Evolutionary conservation across 2,888 invertebrate species (phyloP).

Genomic region (Drosophila stalkeri): DNA sequence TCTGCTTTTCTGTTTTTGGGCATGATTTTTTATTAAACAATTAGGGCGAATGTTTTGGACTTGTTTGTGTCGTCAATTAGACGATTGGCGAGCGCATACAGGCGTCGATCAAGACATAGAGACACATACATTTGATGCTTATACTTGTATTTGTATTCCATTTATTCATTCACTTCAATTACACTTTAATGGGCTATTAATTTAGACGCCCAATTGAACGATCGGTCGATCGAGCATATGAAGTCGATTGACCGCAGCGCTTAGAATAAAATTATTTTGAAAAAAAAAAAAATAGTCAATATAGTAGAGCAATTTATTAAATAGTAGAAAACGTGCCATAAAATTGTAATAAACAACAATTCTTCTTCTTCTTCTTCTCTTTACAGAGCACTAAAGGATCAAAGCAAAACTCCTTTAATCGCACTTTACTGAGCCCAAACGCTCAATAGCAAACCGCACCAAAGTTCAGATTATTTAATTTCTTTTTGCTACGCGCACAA

Average conservation of each 20-base stretch:
- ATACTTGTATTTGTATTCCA: conserved; percentile 26
- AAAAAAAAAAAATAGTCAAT: background rate
- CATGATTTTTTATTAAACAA: conserved; percentile 67
- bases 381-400: conserved; percentile 77
- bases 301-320: background rate
- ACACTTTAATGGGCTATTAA: conserved; percentile 58
- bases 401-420: conserved; percentile 43
- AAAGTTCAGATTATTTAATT: conserved; percentile 45
- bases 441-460: conserved; percentile 35
- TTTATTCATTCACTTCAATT: conserved; percentile 65
- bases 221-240: conserved; percentile 35
- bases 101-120: conserved; percentile 28
- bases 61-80: conserved; percentile 51
- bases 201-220: conserved; percentile 60
- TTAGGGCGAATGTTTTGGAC: conserved; percentile 41
- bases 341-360: background rate
- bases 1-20: conserved; percentile 54
- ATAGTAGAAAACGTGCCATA: background rate
- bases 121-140: background rate
- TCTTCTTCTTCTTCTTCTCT: background rate
- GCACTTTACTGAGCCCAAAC: conserved; percentile 56
- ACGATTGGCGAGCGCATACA: conserved; percentile 20
- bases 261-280: background rate
- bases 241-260: conserved; percentile 28
- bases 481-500: conserved; percentile 80